Evolutionary conservation across 2,113 vertebrate species (phyloP).

Genomic region (Jacana jacana): DNA sequence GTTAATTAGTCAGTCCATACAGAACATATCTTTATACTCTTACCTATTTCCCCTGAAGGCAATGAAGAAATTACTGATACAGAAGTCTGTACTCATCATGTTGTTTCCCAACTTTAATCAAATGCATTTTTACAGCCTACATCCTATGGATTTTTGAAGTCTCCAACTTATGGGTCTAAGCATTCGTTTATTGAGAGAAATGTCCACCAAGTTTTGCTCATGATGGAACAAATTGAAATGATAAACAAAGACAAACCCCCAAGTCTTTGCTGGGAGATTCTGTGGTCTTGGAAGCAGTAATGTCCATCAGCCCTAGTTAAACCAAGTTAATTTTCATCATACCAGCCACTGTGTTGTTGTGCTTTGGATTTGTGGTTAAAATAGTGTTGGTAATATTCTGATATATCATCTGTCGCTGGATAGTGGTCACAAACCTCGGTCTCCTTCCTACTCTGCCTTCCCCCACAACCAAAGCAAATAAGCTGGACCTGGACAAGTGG

Average conservation of each 20-base stretch:
- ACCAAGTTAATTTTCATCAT: background rate
- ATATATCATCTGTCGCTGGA: background rate
- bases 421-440: background rate
- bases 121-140: background rate
- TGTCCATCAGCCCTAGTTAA: too few relatives aligned
- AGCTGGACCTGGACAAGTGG: background rate
- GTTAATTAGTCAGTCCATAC: background rate
- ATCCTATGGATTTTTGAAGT: background rate
- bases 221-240: background rate
- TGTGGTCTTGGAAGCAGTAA: background rate
- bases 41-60: background rate
- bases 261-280: background rate
- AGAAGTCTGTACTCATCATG: background rate
- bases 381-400: background rate
- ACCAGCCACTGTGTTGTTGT: background rate
- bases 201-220: background rate
- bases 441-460: background rate
- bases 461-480: accelerated
- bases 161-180: background rate
- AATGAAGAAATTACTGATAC: background rate
- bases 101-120: background rate
- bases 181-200: background rate
- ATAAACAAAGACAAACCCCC: background rate
- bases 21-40: background rate
- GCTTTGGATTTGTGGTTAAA: background rate